Percentiles rank a stretch among this genome's conserved stretches.
phyloP scores from a whole-genome alignment of 2,113 vertebrate genomes.

The Platichthys flesus region DNA sequence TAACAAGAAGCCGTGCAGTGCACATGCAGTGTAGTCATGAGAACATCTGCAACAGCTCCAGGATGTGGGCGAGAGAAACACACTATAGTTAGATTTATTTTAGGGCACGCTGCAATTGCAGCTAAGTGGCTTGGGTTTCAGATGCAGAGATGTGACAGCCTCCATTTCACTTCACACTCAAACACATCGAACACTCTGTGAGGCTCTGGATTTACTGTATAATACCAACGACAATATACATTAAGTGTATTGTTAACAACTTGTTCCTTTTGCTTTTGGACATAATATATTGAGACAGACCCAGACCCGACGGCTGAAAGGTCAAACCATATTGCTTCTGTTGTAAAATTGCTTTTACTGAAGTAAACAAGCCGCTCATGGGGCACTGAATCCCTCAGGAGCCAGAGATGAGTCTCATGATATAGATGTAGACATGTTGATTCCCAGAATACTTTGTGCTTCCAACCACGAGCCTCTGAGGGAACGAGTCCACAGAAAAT shows the following conservation, averaged over 20 bases:
- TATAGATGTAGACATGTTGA: constrained; percentile 31
- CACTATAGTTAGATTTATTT: constrained; percentile 47
- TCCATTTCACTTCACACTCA: constrained; percentile 49
- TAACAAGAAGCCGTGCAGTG: constrained; percentile 43
- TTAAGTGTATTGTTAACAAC: constrained; percentile 11
- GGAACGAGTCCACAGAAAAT: neutral
- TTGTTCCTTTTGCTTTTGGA: constrained; percentile 6
- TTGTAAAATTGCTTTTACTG: constrained; percentile 29
- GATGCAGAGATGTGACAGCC: constrained; percentile 35
- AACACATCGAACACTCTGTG: constrained; percentile 43
- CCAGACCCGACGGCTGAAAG: constrained; percentile 32
- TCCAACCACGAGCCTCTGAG: neutral
- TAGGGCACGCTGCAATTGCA: constrained; percentile 28
- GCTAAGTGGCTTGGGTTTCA: constrained; percentile 47
- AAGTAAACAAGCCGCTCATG: constrained; percentile 52
- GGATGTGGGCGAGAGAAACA: constrained; percentile 38
- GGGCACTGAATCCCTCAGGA: neutral
- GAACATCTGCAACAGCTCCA: constrained; percentile 59
- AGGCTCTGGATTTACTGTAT: constrained; percentile 14
- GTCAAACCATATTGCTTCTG: constrained; percentile 29
- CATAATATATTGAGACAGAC: constrained; percentile 32
- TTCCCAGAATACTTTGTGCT: constrained; percentile 17
- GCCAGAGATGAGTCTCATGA: constrained; percentile 13
- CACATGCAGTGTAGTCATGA: constrained; percentile 29
- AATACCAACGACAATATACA: neutral